Conservation (phyloP, 2,797 vertebrate genomes). For the Ibycter americanus region DNA sequence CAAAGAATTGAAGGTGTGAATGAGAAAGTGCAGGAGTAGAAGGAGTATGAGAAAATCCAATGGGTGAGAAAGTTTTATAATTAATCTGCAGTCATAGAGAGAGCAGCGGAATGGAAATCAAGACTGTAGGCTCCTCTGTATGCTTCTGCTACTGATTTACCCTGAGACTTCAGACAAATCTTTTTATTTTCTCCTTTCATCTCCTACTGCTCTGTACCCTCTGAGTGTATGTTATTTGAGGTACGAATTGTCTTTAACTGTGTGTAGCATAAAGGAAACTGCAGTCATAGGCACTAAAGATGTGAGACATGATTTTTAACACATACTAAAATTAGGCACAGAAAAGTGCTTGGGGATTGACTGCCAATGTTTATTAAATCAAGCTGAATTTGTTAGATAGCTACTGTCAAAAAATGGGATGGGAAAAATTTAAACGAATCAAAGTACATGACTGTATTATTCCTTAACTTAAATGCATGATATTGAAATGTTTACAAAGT, state of each 20-base stretch:
- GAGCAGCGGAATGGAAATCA: background rate
- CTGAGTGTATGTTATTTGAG: background rate
- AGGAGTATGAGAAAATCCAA: background rate
- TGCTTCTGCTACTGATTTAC: background rate
- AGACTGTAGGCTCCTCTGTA: background rate
- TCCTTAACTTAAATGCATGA: background rate
- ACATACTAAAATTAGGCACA: conserved; percentile 33
- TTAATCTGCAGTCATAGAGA: background rate
- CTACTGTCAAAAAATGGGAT: conserved; percentile 20
- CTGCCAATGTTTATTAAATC: conserved; percentile 58
- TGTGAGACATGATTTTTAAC: conserved; percentile 20
- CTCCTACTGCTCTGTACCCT: background rate
- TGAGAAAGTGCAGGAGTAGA: conserved; percentile 10
- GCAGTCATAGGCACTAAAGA: conserved; percentile 13
- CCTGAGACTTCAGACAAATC: background rate
- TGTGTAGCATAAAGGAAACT: background rate
- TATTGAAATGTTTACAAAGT: conserved; percentile 11
- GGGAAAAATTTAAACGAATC: background rate
- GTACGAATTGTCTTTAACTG: conserved; percentile 1
- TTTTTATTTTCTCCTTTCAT: conserved; percentile 5
- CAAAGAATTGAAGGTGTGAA: conserved; percentile 36
- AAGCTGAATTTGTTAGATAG: conserved; percentile 11
- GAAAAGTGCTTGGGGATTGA: conserved; percentile 36
- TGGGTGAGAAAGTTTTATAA: conserved; percentile 41
- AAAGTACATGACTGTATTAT: background rate